Base-by-base conservation (phyloP, 2,888 invertebrate genomes). In the Plagodis dolabraria region DNA sequence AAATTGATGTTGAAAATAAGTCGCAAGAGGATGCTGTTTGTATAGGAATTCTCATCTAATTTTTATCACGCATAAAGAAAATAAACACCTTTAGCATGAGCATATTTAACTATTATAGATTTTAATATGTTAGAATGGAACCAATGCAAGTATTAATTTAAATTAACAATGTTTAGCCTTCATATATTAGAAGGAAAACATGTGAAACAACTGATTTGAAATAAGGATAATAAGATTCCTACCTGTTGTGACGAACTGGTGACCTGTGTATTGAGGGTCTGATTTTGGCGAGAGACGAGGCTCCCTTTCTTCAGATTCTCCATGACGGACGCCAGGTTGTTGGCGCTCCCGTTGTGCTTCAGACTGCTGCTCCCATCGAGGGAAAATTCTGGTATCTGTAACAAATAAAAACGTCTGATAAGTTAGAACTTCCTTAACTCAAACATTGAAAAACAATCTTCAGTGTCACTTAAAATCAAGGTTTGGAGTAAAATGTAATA, bases 231-330 rank as follows among this genome's bases (percentile, higher is more conserved):
- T 44, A 38, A 43, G 34, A 22, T 33, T 34, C 64, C 75, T 77
- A 94, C 94, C 91, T 94, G 94, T 75, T 94, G 93, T 65, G 90
- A 77, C 34, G 87, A 94, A 70, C 93, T 89, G 67, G 94, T 93
- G 77, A 94, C 94, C 79, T 94, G 94, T 8, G 91, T 88, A 70
- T 91, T 91, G 10, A 90, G 81, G 47, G 83, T 80, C 72, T 92
- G 92, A 69, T 89, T 92, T 78, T 91, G 92, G 53, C 88, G 86
- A 63, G 86, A 85, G 65, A 85, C 80, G 60, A 86, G 83, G 79
- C 93, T 95, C 84, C 94, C 94, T 83, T 95, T 96, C 80, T 95
- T 95, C 74, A 96, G 93, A 86, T 95, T 95, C 87, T 96, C 96
- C 94, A 96, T 95, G 79, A 95, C 94, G 79, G 95, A 93, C 71